Base-by-base conservation (phyloP, 2,113 vertebrate genomes). In the Gymnogyps californianus region DNA sequence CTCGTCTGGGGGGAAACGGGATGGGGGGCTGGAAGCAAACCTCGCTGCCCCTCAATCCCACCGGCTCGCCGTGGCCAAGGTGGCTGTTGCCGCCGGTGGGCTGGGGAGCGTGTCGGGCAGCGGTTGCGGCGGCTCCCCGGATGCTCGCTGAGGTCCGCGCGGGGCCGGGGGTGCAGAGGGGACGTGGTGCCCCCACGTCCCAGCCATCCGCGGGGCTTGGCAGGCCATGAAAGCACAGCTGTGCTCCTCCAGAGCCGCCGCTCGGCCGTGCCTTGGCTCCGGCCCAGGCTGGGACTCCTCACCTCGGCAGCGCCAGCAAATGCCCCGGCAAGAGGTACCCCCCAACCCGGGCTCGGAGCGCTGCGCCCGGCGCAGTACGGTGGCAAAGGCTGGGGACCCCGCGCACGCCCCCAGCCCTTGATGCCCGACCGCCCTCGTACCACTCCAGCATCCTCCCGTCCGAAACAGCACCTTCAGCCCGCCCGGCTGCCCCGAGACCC, bases 61-160 rank as follows among this genome's bases (percentile, higher is more conserved):
- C 13, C 11, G 1, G 34, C 20, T 49, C 6, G 0, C 22, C 5
- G 0, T 1, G 28, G 38, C 59, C 59, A 10, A 7, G 54, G 80
- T 8, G 40, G 58, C 40, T 64, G 5, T 19, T 24, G 92, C 65
- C 7, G 2, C 10, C 0, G 2, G 36, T 5, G 11, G n/a, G 55
- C 46, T 51, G 87, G 26, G 42, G 16, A 22, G 7, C 9, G 4
- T 9, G 4, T 9, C 1, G 3, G 34, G 28, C 13, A 11, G 44
- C 69, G 83, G 4, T 2, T 46, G 32, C 4, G 3, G 62, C 0
- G 8, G 17, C 14, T 71, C 21, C 72, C 32, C 4, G 3, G 2
- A 1, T 0, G 1, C 46, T 61, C 14, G 1, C 32, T 0, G 5
- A 25, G 76, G 13, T 19, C 67, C 1, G 9, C 1, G 9, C 2